Percentiles rank a stretch among this genome's conserved stretches.
Conservation (phyloP, 2,113 vertebrate genomes). For the Panthera tigris region DNA sequence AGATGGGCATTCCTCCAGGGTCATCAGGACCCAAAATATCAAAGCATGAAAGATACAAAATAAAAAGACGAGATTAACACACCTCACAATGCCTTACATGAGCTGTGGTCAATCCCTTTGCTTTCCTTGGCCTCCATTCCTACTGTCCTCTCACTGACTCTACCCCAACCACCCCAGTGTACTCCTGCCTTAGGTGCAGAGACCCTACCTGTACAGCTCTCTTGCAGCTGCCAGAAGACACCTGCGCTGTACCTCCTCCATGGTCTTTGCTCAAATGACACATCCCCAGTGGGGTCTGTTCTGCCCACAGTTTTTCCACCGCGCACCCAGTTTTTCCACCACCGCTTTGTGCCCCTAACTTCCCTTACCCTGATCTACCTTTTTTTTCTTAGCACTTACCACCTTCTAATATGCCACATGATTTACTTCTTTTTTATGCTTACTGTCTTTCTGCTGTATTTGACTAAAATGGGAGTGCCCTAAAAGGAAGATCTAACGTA, state of each 20-base stretch:
- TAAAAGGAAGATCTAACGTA: neutral
- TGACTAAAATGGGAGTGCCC: neutral
- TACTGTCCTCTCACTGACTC: neutral
- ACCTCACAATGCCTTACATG: rapidly evolving
- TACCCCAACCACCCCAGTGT: rapidly evolving
- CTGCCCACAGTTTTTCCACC: neutral
- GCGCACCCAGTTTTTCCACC: neutral
- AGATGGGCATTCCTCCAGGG: neutral
- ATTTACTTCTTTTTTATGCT: neutral
- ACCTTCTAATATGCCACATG: neutral
- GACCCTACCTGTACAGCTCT: neutral
- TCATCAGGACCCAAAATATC: neutral
- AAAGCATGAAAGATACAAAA: neutral
- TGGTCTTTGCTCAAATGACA: neutral
- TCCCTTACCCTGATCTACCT: neutral
- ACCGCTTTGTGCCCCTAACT: neutral
- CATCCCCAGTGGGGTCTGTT: neutral
- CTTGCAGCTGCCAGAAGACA: neutral
- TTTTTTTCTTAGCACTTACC: neutral
- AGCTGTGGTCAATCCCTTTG: too few species aligned
- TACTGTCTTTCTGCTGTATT: neutral
- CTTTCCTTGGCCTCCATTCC: neutral
- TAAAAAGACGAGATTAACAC: neutral
- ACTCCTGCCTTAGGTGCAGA: neutral
- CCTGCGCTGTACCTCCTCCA: neutral